Evolutionary conservation across 2,113 vertebrate species (phyloP), one percentile per base, ranked within the genome.

Genomic region (Bubo scandiacus): DNA sequence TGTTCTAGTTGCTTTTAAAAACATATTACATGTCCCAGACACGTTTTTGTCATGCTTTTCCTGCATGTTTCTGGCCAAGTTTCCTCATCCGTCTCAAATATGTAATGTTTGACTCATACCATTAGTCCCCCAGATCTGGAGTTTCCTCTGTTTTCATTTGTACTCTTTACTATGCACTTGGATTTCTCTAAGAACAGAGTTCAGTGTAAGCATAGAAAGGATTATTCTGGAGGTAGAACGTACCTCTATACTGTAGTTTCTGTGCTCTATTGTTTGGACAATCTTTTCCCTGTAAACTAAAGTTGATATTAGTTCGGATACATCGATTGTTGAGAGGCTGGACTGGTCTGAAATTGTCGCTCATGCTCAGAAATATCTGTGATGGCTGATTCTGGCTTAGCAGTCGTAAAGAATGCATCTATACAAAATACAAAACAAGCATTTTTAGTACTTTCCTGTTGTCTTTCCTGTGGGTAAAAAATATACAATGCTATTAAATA

Each of bases 311-410:
- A 96, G 99, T 99, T 95, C 99, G 99, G 96, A 99, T 99, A 96
- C 99, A 99, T 97, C 99, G 99, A 97, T 99, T 99, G 98, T 99
- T 99, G 87, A 99, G 98, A 15, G 99, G 99, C 97, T 99, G 99
- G n/a, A 99, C 99, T 3, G 99, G 99, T 95, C 99, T 98, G 92
- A 99, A 99, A 82, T 99, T 99, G 98, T 99, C 99, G 9, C 99
- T 99, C 99, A 99, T 99, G 98, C 99, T 99, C 97, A 99, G 98
- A 97, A 99, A 99, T 97, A 99, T 99, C 98, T 99, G 99, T 92
- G 99, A 99, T 27, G 99, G 99, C 97, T 99, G 99, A 97, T 99
- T 99, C 98, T 99, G 99, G 98, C 99, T 99, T 98, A 99, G 98
- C 93, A 99, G 98, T 77, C 99, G 98, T 98, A 99, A 98, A 38